A percentile compares a stretch with the other conserved stretches of the same genome.
Evolutionary conservation across 2,113 vertebrate genomes (phyloP).

Genomic region (Alosa alosa): DNA sequence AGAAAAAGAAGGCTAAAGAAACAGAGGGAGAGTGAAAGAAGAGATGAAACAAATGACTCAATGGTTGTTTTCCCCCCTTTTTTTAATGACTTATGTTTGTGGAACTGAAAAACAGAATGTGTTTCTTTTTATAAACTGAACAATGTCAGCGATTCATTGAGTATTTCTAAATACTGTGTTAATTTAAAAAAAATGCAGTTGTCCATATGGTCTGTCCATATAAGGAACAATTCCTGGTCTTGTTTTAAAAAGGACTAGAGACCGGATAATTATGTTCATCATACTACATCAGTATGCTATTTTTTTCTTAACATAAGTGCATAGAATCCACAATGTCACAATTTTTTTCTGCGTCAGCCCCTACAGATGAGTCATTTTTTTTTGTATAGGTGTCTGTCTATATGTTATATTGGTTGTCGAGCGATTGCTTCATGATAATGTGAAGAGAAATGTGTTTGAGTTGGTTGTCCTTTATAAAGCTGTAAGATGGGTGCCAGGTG

Average conservation of each 20-base stretch:
- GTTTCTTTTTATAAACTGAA: neutral
- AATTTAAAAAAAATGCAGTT: neutral
- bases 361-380: no score
- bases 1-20: conserved; percentile 65
- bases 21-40: conserved; percentile 45
- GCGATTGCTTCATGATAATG: no score
- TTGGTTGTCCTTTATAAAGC: no score
- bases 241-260: neutral
- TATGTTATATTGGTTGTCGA: no score
- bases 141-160: neutral
- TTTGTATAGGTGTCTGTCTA: no score
- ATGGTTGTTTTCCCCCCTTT: neutral
- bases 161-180: neutral
- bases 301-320: neutral
- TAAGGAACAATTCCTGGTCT: neutral
- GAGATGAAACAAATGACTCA: neutral
- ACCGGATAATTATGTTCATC: neutral
- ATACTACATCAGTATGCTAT: neutral
- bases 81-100: neutral
- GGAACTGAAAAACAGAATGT: neutral
- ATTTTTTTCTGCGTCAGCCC: neutral
- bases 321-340: neutral
- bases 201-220: neutral
- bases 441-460: no score
- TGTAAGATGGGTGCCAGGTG: no score